Base-by-base conservation (phyloP, 2,888 invertebrate genomes). In the Hirtodrosophila confusa region DNA sequence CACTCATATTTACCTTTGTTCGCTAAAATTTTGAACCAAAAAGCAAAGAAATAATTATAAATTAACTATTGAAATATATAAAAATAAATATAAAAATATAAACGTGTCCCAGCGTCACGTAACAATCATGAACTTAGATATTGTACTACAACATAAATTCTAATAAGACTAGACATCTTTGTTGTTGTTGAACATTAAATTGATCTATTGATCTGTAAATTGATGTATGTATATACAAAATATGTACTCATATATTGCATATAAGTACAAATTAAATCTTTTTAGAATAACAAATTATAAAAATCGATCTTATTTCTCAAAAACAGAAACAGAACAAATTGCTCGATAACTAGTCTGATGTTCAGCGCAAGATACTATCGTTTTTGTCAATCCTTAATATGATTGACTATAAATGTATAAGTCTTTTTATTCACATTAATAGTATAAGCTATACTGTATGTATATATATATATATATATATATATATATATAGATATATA, bases 391-490 rank as follows among this genome's bases (percentile, higher is more conserved):
- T 67, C 51, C 63, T 65, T 23, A 58, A 61, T 71, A 57, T 69
- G 78, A 80, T 70, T 67, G 76, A 74, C 62, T 73, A 65, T 70
- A 75, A 63, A 70, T 73, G 61, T 80, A 82, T 82, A 82, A 80
- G 80, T 80, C 80, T 80, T 80, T 65, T 73, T 78, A 74, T 84
- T 80, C 85, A 80, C 85, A 85, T 77, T 77, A 77, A 78, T 73
- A 63, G 77, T 85, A 69, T 63, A 68, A 66, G 58, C 49, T 69
- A 58, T 44, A 62, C 56, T 40, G 9, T 62, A 60, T 58, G 56
- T 64, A 45, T 49, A 53, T 69, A 63, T 69, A 54, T 74, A 58
- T 58, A 56, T 69, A 61, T 69, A 48, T 57, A 57, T 64, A 57
- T 77, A 50, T 75, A 43, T 58, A 44, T 60, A 37, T 43, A 45